phyloP scores from a whole-genome alignment of 2,888 invertebrate species.

The Pantelozetes paolii region DNA sequence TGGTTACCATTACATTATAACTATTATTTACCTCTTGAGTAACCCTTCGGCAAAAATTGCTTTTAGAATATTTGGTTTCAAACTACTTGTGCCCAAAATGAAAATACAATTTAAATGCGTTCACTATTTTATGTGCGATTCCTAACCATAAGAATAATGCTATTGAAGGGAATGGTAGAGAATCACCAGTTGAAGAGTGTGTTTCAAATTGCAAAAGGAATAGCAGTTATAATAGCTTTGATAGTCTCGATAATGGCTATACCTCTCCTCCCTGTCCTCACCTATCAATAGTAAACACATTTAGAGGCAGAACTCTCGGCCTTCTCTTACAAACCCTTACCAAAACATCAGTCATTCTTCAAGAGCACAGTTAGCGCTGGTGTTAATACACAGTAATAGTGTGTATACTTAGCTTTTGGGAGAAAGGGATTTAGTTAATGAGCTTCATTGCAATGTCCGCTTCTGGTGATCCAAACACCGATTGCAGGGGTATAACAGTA shows the following conservation, averaged over 20 bases:
- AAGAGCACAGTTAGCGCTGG: not conserved
- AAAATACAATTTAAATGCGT: too few species aligned
- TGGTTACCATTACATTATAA: not conserved
- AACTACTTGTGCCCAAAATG: not conserved
- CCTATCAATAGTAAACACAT: constrained; percentile 8
- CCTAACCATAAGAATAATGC: not conserved
- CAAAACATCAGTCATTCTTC: not conserved
- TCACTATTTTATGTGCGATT: not conserved
- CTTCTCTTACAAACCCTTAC: not conserved
- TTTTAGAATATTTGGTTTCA: not conserved
- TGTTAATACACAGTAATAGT: not conserved
- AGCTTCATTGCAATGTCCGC: constrained; percentile 19
- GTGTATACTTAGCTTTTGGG: constrained; percentile 1
- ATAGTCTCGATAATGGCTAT: not conserved
- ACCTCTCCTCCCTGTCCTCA: constrained; percentile 17
- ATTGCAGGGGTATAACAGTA: not conserved
- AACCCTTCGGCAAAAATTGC: not conserved
- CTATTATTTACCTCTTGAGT: not conserved
- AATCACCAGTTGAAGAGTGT: constrained; percentile 7
- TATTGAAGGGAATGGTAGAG: not conserved
- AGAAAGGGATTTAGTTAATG: constrained; percentile 17
- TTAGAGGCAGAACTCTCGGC: not conserved
- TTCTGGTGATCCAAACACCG: not conserved
- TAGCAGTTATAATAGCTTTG: not conserved
- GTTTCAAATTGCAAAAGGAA: not conserved